phyloP scores from a whole-genome alignment of 2,797 vertebrate species.

The Urophycis tenuis region DNA sequence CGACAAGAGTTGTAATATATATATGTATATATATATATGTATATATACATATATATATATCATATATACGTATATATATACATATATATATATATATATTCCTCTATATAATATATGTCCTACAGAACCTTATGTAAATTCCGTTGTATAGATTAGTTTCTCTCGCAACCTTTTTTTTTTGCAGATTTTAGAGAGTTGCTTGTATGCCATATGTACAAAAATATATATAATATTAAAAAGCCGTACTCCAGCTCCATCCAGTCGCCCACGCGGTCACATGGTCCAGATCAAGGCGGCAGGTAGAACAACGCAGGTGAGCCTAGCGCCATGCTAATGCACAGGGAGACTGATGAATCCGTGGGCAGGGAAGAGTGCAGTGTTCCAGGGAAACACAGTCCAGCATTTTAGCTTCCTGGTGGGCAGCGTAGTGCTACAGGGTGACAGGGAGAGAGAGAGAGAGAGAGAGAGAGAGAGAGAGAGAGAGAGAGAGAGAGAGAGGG shows the following conservation, averaged over 20 bases:
- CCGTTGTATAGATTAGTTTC: slow-evolving; percentile 3
- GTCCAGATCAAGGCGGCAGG: not conserved
- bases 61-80: slow-evolving; percentile 4
- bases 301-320: not conserved
- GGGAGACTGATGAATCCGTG: not conserved
- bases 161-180: not conserved
- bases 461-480: not conserved
- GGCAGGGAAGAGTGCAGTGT: not conserved
- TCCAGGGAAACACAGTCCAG: not conserved
- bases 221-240: slow-evolving; percentile 7
- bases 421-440: not conserved
- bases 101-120: slow-evolving; percentile 2
- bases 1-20: slow-evolving; percentile 13
- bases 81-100: not conserved
- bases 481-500: not conserved
- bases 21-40: slow-evolving; percentile 3
- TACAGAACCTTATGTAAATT: slow-evolving; percentile 2
- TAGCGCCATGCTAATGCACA: not conserved
- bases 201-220: slow-evolving; percentile 8
- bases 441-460: not conserved
- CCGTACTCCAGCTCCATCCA: slow-evolving; percentile 1
- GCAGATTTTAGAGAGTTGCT: not conserved
- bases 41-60: slow-evolving; percentile 3
- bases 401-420: not conserved
- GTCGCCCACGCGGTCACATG: not conserved